These are phyloP conservation scores for Hylaeus volcanicus DNA, from an alignment of 1,140 invertebrate species.

Conservation along the genomic window DNA sequence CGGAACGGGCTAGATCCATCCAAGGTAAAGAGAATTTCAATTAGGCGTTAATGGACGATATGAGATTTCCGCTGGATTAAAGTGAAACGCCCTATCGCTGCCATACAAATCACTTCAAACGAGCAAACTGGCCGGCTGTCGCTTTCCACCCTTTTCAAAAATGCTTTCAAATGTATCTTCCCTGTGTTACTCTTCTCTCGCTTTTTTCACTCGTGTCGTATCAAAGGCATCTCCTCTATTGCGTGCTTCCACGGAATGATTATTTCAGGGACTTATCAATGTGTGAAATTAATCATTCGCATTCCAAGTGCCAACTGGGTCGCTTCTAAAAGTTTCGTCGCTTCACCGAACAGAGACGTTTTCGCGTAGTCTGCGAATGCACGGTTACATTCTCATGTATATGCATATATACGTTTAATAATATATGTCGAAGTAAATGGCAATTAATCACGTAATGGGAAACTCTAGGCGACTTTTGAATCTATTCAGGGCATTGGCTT, in stretches of 20 bases:
- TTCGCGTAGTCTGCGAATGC: no score
- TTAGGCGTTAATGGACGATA: slow-evolving; percentile 66
- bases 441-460: no score
- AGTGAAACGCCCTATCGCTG: slow-evolving; percentile 50
- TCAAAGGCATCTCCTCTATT: slow-evolving; percentile 6
- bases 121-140: slow-evolving; percentile 6
- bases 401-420: no score
- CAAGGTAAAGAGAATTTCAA: slow-evolving; percentile 63
- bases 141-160: slow-evolving; percentile 25
- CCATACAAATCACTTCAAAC: slow-evolving; percentile 39
- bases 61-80: slow-evolving; percentile 62
- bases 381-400: no score
- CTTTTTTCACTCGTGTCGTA: background rate
- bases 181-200: background rate
- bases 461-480: no score
- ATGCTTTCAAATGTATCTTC: slow-evolving; percentile 2
- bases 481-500: no score
- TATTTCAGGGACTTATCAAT: background rate
- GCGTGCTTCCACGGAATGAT: background rate
- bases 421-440: no score
- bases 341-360: no score
- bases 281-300: slow-evolving; percentile 4
- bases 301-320: background rate
- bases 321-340: background rate
- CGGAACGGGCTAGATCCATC: slow-evolving; percentile 30